Conservation (phyloP, 2,113 vertebrate species). For the Dasyprocta punctata region DNA sequence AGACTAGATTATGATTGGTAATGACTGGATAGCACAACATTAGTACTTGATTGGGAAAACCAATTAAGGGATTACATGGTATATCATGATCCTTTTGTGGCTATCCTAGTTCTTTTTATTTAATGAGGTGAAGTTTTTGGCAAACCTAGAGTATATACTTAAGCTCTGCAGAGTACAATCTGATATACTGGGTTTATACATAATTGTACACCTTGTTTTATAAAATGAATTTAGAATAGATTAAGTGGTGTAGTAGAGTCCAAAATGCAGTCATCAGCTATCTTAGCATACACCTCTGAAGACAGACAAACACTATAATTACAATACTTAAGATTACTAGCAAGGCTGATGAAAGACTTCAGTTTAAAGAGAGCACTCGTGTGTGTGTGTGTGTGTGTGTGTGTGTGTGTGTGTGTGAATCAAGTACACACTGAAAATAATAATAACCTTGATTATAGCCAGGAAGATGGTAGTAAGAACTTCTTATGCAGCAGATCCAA, state of each 20-base stretch:
- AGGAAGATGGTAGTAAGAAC: no score
- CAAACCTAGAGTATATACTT: not conserved
- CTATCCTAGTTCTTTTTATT: not conserved
- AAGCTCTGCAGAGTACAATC: not conserved
- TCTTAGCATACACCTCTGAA: not conserved
- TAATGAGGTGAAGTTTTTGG: not conserved
- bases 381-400: not conserved
- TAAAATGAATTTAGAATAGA: not conserved
- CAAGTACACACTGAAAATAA: not conserved
- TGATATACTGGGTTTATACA: not conserved
- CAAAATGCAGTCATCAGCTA: not conserved
- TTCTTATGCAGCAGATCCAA: no score
- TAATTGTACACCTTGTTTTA: not conserved
- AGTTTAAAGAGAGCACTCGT: not conserved
- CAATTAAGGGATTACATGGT: not conserved
- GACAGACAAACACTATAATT: not conserved
- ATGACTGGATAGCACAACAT: not conserved
- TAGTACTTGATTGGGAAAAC: not conserved
- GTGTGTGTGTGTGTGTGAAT: not conserved
- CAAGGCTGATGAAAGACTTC: not conserved
- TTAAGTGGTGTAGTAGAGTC: not conserved
- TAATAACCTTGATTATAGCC: not conserved
- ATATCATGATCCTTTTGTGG: not conserved
- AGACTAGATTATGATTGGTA: not conserved
- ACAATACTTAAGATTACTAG: not conserved